These are phyloP conservation scores for Sardinella longiceps DNA, from an alignment of 2,797 vertebrate genomes.

Conservation along the genomic window DNA sequence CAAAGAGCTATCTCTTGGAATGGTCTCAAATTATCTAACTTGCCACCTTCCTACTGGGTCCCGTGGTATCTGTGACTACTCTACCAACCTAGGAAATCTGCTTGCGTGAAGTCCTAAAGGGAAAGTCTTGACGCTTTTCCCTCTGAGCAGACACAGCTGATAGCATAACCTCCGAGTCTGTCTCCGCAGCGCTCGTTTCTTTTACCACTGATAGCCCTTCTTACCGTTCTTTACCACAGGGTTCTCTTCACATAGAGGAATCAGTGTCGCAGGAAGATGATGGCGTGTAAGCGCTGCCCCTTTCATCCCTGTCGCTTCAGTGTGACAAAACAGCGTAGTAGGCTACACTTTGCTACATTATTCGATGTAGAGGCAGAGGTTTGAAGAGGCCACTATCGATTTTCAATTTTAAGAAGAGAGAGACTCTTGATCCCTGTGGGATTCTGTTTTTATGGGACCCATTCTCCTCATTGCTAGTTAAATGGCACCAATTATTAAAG, in stretches of 20 bases:
- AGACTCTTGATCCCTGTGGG: slow-evolving; percentile 24
- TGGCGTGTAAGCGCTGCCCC: slow-evolving; percentile 46
- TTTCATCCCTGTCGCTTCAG: slow-evolving; percentile 57
- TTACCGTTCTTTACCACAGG: neutral
- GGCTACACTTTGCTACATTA: too few species aligned
- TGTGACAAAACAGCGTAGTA: slow-evolving; percentile 47
- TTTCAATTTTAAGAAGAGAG: slow-evolving; percentile 22
- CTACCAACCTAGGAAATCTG: neutral
- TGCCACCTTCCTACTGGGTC: slow-evolving; percentile 6
- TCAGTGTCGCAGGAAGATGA: slow-evolving; percentile 67
- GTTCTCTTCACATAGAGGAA: slow-evolving; percentile 59
- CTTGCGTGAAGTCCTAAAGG: neutral
- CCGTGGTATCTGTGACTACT: neutral
- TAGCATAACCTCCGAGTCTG: slow-evolving; percentile 1
- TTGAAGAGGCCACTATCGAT: too few species aligned
- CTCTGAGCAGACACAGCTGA: neutral
- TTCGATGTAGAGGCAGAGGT: too few species aligned
- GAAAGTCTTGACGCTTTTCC: neutral
- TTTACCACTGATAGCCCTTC: neutral
- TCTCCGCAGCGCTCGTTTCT: neutral
- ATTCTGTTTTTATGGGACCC: too few species aligned
- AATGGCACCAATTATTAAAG: too few species aligned
- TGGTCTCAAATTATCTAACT: slow-evolving; percentile 11
- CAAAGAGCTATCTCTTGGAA: neutral
- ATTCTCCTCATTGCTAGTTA: too few species aligned